phyloP scores from a whole-genome alignment of 2,888 invertebrate species.

The Xestia ashworthii region DNA sequence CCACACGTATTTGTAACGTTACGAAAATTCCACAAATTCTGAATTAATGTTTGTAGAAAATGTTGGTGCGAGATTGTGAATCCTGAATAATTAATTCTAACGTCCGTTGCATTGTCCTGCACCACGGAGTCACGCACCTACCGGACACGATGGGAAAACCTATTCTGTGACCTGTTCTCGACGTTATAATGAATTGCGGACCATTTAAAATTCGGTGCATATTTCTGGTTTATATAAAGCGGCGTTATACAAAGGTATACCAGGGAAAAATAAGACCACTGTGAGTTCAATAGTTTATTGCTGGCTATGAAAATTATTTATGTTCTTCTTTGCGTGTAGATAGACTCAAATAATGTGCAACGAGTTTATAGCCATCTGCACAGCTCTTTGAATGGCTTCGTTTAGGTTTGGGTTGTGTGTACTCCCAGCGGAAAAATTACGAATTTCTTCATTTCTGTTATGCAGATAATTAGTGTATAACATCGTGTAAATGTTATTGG shows the following conservation, averaged over 20 bases:
- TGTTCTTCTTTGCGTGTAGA: neutral
- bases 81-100: slow-evolving; percentile 9
- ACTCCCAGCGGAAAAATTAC: too few relatives aligned
- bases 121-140: neutral
- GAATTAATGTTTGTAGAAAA: slow-evolving; percentile 16
- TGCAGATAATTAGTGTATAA: too few relatives aligned
- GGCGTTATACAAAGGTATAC: neutral
- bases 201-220: neutral
- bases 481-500: too few relatives aligned
- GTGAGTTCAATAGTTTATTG: slow-evolving; percentile 32
- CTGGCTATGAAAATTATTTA: neutral
- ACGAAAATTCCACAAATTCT: slow-evolving; percentile 18
- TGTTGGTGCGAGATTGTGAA: neutral
- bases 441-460: too few relatives aligned
- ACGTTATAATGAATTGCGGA: slow-evolving; percentile 1
- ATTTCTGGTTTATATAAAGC: slow-evolving; percentile 3
- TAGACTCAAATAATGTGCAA: too few relatives aligned
- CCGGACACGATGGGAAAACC: neutral
- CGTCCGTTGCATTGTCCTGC: neutral
- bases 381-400: too few relatives aligned
- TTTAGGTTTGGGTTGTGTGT: too few relatives aligned
- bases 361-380: too few relatives aligned
- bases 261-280: neutral
- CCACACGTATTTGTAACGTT: slow-evolving; percentile 1
- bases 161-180: slow-evolving; percentile 4